Evolutionary conservation across 2,113 vertebrate species (phyloP).

Genomic region (Trichechus manatus): DNA sequence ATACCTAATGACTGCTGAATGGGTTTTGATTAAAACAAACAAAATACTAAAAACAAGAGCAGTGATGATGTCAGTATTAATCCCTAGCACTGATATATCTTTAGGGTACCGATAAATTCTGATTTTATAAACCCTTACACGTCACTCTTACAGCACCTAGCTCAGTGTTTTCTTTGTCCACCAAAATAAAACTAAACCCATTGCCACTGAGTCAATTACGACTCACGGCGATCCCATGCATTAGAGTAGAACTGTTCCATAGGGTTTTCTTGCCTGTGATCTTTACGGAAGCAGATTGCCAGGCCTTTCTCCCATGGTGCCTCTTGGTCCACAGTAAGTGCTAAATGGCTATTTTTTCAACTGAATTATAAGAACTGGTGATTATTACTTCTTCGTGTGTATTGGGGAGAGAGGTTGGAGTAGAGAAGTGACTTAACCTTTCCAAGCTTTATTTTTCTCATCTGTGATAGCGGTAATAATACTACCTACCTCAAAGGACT

Average conservation of each 20-base stretch:
- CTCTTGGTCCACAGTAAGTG: background rate
- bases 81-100: background rate
- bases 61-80: background rate
- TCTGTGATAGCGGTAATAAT: background rate
- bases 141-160: background rate
- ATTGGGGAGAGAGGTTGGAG: background rate
- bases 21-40: conserved; percentile 22
- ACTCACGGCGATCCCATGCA: too few species aligned
- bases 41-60: background rate
- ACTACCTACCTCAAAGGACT: background rate
- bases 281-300: background rate
- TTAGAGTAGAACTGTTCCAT: too few species aligned
- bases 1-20: background rate
- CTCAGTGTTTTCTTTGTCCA: background rate
- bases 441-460: conserved; percentile 1
- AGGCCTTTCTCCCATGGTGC: background rate
- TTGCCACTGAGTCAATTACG: too few species aligned
- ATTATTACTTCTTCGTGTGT: background rate
- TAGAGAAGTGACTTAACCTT: background rate
- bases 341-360: background rate
- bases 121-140: background rate
- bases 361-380: background rate
- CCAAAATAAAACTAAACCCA: too few species aligned
- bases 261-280: background rate
- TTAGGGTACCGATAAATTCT: background rate